phyloP scores from a whole-genome alignment of 2,888 invertebrate species.

The Tipula vernalis region DNA sequence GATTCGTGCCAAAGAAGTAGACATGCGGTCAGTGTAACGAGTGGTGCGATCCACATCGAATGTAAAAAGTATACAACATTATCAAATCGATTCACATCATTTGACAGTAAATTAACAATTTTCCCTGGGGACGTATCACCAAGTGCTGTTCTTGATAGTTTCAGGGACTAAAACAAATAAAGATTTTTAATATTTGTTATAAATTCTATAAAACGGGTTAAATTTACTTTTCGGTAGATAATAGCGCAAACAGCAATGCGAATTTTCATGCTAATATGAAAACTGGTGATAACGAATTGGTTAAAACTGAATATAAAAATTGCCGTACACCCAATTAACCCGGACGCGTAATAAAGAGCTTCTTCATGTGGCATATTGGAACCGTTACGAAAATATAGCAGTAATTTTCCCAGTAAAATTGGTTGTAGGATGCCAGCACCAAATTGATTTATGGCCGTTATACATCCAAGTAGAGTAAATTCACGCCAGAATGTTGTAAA shows the following conservation, averaged over 20 bases:
- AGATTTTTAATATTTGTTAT: background rate
- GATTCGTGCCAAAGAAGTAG: conserved; percentile 57
- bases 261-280: conserved; percentile 69
- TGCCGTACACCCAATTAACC: conserved; percentile 29
- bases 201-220: no score
- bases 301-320: conserved; percentile 39
- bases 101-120: conserved; percentile 76
- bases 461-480: conserved; percentile 15
- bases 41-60: conserved; percentile 70
- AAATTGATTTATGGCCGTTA: conserved; percentile 18
- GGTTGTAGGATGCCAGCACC: conserved; percentile 18
- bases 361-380: conserved; percentile 33
- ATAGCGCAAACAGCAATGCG: conserved; percentile 70
- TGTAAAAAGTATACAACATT: conserved; percentile 59
- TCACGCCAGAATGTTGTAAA: conserved; percentile 20
- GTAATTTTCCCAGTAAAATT: conserved; percentile 18
- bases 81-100: conserved; percentile 79
- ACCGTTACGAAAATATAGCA: conserved; percentile 27
- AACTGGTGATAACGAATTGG: conserved; percentile 55
- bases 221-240: conserved; percentile 68
- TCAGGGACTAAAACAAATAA: conserved; percentile 38
- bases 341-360: conserved; percentile 45
- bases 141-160: conserved; percentile 53
- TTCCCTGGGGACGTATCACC: conserved; percentile 77
- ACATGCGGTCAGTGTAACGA: conserved; percentile 48